Percentiles rank a stretch among this genome's conserved stretches.
Conservation (phyloP, 2,888 invertebrate species). For the Eupithecia centaureata region DNA sequence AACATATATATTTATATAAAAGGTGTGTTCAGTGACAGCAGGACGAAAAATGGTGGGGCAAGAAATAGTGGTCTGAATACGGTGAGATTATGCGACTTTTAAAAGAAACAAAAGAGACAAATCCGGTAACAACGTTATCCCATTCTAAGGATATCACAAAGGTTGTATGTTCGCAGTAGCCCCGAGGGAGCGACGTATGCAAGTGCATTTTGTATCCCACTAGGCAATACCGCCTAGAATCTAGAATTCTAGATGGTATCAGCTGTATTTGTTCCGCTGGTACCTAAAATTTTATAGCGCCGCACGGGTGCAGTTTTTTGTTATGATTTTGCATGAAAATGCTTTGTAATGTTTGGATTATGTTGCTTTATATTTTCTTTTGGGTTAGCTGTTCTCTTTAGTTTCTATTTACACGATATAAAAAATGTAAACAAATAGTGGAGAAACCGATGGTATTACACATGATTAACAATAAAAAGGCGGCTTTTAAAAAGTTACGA, state of each 20-base stretch:
- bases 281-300: slow-evolving; percentile 20
- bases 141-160: slow-evolving; percentile 30
- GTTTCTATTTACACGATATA: too few relatives aligned
- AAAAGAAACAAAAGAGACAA: not conserved
- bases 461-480: too few relatives aligned
- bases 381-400: not conserved
- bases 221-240: slow-evolving; percentile 38
- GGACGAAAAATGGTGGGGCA: too few relatives aligned
- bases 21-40: too few relatives aligned
- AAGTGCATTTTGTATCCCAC: slow-evolving; percentile 42
- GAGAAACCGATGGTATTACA: too few relatives aligned
- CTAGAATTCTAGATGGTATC: slow-evolving; percentile 29
- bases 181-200: slow-evolving; percentile 39
- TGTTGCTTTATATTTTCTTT: slow-evolving; percentile 7
- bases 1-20: too few relatives aligned
- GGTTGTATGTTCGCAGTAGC: slow-evolving; percentile 32
- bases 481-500: too few relatives aligned
- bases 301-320: slow-evolving; percentile 24
- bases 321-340: slow-evolving; percentile 17
- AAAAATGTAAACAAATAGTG: too few relatives aligned
- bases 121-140: not conserved
- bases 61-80: too few relatives aligned
- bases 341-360: not conserved
- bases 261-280: slow-evolving; percentile 22
- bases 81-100: not conserved